phyloP scores from a whole-genome alignment of 2,888 invertebrate species.

The Athalia rosae region DNA sequence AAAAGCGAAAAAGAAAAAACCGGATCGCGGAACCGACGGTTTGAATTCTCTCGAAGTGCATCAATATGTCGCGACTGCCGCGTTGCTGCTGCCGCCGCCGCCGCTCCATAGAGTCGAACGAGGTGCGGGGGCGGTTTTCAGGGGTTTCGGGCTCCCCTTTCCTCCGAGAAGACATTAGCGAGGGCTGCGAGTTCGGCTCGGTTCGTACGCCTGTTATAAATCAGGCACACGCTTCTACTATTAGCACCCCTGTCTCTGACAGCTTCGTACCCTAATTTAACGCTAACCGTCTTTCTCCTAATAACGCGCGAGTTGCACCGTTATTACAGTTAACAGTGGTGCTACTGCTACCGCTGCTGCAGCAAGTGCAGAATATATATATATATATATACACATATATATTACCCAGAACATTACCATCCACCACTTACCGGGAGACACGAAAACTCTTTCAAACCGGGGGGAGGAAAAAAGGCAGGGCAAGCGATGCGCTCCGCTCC shows the following conservation, averaged over 20 bases:
- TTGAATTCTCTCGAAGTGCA: constrained; percentile 42
- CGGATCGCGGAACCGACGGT: background rate
- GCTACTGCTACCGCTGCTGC: constrained; percentile 25
- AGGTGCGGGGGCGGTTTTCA: background rate
- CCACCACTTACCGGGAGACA: background rate
- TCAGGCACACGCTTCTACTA: constrained; percentile 69
- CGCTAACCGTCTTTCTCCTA: constrained; percentile 66
- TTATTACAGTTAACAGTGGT: constrained; percentile 25
- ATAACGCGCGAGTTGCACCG: constrained; percentile 57
- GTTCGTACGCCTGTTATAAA: constrained; percentile 64
- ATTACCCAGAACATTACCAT: background rate
- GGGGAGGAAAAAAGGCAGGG: no score
- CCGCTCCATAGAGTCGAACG: background rate
- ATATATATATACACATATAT: no score
- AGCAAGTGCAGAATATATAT: constrained; percentile 40
- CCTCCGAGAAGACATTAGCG: constrained; percentile 46
- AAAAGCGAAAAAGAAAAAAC: background rate
- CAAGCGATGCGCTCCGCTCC: no score
- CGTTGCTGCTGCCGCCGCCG: constrained; percentile 9
- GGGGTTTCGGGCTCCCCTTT: constrained; percentile 36
- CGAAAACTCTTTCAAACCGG: no score
- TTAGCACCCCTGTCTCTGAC: constrained; percentile 67
- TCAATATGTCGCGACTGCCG: constrained; percentile 34
- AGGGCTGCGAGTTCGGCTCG: constrained; percentile 50
- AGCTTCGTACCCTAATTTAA: constrained; percentile 67